Conservation (phyloP, 1,140 invertebrate species). For the Pseudomyrmex dendroicus region DNA sequence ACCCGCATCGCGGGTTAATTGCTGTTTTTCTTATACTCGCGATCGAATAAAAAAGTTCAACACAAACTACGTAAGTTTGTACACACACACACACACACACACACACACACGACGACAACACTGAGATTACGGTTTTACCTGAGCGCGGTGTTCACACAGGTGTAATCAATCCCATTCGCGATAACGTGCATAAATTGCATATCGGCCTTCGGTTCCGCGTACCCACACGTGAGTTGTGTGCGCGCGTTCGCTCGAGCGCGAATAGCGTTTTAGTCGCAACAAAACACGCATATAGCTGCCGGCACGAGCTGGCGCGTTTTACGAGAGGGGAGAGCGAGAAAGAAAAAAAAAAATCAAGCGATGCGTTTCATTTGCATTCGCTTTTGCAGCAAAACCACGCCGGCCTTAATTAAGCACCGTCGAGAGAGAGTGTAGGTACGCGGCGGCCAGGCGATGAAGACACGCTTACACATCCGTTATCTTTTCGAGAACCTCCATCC, state of each 20-base stretch:
- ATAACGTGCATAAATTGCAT: constrained; percentile 36
- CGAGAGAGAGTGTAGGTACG: neutral
- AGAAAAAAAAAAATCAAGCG: constrained; percentile 39
- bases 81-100: too few species aligned
- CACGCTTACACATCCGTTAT: constrained; percentile 70
- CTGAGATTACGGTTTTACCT: constrained; percentile 17
- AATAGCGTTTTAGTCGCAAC: constrained; percentile 21
- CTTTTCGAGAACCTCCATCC: constrained; percentile 67
- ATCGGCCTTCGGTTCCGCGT: constrained; percentile 26
- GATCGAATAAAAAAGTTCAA: too few species aligned
- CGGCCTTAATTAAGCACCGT: constrained; percentile 69
- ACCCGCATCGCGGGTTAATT: too few species aligned
- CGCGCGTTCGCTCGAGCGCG: constrained; percentile 6
- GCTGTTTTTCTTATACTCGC: too few species aligned
- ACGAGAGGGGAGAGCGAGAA: neutral
- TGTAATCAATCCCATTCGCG: constrained; percentile 8
- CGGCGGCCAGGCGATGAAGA: constrained; percentile 61
- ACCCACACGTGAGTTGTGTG: neutral
- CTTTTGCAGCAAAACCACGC: constrained; percentile 36
- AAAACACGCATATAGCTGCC: constrained; percentile 32
- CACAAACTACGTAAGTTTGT: too few species aligned
- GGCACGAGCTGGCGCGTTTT: constrained; percentile 1
- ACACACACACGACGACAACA: neutral
- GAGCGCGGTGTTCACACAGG: neutral
- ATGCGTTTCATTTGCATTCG: constrained; percentile 55